Base-by-base conservation (phyloP, 2,113 vertebrate species). In the Epinephelus moara region DNA sequence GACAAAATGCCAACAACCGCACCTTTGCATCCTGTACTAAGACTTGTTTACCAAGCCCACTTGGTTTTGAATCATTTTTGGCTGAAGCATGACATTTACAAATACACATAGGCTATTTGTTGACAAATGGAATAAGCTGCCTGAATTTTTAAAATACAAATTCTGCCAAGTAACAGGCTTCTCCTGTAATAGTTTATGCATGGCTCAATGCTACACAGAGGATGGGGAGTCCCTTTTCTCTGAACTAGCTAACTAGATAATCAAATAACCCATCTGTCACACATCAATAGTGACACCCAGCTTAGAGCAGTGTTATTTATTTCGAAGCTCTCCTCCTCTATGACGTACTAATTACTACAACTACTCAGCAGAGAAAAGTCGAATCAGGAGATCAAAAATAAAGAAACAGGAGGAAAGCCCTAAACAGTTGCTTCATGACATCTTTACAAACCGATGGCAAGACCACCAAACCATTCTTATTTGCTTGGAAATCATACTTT, bases 201-300 rank as follows among this genome's bases (percentile, higher is more conserved):
- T 4, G 17, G 5, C 37, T 52, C n/a, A 50, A 25, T 74, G 47
- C 25, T 15, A 68, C 55, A 0, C 10, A 1, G 59, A 56, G 17
- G 17, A 47, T 66, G 27, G 15, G 27, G 14, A 68, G 49, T n/a
- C 33, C 23, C 25, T 69, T 45, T 64, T 55, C 47, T 66, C 15
- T 64, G 23, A 63, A 62, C 30, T 37, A 59, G 56, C n/a, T 67
- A 14, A 15, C 25, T 50, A 50, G 25, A 72, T 80, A 47, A 66
- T 60, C 30, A 37, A 37, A 37, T 37, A 37, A 37, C 6, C 33
- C 50, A 59, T 72, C 49, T 11, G 6, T 78, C 37, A 63, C 40
- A 82, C 60, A 50, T 68, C 25, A 62, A n/a, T 10, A 62, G n/a
- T 1, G 0, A 62, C 53, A 68, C 21, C n/a, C 40, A 56, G 68